Evolutionary conservation across 2,797 vertebrate genomes (phyloP).

Genomic region (Lates japonicus): DNA sequence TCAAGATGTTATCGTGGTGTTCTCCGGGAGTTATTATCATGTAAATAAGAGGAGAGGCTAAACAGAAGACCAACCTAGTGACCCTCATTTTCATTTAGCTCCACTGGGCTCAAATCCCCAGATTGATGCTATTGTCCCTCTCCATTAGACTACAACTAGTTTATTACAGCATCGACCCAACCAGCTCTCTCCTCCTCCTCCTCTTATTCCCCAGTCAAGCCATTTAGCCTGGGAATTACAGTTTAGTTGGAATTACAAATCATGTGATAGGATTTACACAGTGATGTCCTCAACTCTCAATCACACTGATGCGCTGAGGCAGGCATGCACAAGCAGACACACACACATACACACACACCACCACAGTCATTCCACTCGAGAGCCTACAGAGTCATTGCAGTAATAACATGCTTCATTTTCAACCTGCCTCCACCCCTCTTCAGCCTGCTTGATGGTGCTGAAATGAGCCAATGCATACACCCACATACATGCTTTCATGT

Average conservation of each 20-base stretch:
- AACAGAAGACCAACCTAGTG: conserved; percentile 18
- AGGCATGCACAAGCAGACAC: background rate
- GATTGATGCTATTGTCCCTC: conserved; percentile 39
- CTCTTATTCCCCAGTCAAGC: conserved; percentile 11
- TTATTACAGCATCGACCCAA: conserved; percentile 8
- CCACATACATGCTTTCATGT: background rate
- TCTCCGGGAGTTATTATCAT: conserved; percentile 37
- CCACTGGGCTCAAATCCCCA: background rate
- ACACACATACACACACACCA: conserved; percentile 2
- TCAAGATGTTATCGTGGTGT: conserved; percentile 12
- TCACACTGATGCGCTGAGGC: conserved; percentile 35
- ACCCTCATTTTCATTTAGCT: conserved; percentile 35
- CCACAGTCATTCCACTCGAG: conserved; percentile 9
- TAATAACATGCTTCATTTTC: conserved; percentile 44
- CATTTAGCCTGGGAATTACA: conserved; percentile 49
- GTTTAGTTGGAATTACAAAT: conserved; percentile 61
- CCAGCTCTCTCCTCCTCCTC: background rate
- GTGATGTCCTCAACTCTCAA: conserved; percentile 33
- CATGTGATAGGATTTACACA: conserved; percentile 39
- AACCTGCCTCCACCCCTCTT: conserved; percentile 22
- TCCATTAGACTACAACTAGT: conserved; percentile 6
- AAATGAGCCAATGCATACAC: background rate
- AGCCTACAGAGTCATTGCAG: conserved; percentile 14
- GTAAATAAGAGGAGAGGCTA: conserved; percentile 26
- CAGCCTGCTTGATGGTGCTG: conserved; percentile 8